These are phyloP conservation scores for Colostygia pectinataria DNA, from an alignment of 2,888 invertebrate genomes.

Conservation along the genomic window DNA sequence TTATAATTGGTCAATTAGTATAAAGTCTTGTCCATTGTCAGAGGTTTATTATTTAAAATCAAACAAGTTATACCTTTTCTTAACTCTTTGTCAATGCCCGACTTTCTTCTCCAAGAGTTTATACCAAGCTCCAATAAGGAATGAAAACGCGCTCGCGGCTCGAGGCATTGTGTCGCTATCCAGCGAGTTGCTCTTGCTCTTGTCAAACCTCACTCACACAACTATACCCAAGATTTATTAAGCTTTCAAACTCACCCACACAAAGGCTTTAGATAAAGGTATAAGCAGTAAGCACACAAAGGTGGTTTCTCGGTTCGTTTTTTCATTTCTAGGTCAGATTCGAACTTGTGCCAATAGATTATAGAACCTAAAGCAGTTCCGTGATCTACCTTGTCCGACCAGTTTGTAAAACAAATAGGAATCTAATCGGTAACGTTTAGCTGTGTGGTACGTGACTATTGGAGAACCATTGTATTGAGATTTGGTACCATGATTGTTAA, in stretches of 20 bases:
- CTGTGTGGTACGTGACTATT: conserved; percentile 29
- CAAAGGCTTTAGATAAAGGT: no score
- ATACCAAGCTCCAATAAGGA: conserved; percentile 39
- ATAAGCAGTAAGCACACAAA: conserved; percentile 49
- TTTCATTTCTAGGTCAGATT: conserved; percentile 72
- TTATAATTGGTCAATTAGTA: no score
- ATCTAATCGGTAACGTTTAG: conserved; percentile 32
- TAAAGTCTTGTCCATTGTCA: no score
- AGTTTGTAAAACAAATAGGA: conserved; percentile 40
- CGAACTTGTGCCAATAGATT: conserved; percentile 43
- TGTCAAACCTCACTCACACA: conserved; percentile 58
- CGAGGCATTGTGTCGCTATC: conserved; percentile 65
- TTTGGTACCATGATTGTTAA: conserved; percentile 3
- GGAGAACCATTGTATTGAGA: conserved; percentile 32
- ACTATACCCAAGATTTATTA: conserved; percentile 64
- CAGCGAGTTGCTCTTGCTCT: conserved; percentile 51
- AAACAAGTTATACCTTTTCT: conserved; percentile 4
- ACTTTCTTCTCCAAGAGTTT: conserved; percentile 19
- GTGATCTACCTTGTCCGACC: conserved; percentile 58
- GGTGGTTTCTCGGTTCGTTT: conserved; percentile 55
- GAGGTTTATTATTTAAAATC: no score
- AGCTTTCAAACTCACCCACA: conserved; percentile 69
- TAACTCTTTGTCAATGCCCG: conserved; percentile 12
- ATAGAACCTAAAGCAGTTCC: conserved; percentile 55
- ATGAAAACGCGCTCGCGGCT: conserved; percentile 56